Base-by-base conservation (phyloP, 2,797 vertebrate genomes). In the Manis crassicaudata region DNA sequence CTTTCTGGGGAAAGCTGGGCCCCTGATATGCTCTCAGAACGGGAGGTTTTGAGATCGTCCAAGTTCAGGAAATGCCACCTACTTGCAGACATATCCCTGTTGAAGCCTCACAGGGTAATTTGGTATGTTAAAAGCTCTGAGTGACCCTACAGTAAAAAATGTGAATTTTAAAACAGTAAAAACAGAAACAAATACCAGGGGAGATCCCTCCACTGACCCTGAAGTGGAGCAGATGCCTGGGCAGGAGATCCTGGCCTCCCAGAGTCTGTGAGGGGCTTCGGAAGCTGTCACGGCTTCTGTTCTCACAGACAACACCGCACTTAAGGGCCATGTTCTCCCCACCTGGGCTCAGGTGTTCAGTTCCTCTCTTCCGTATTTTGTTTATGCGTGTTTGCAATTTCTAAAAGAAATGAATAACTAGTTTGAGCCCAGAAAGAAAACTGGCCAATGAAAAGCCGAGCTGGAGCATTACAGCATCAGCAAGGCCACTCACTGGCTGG, bases 401-500 rank as follows among this genome's bases (percentile, higher is more conserved):
- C 65, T 18, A 58, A 62, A 37, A 32, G 63, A 18, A 21, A 16
- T 1, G 40, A 92, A 70, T 43, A 75, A 65, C 77, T 23, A 90
- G 67, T 75, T 85, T 82, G 58, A 58, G 67, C 85, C 50, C 70
- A 29, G 12, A 68, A 80, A 81, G 72, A 56, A 54, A 50, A 7
- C 62, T 43, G 67, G 50, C 97, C 97, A 98, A 97, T 97, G 95
- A 88, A 35, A 63, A 0, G 86, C 46, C 32, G 20, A 11, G 79
- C 70, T 75, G 95, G 73, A 76, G 93, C 93, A 96, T 97, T 89
- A 97, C 93, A 46, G 81, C 96, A 97, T 97, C 92, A 35, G 85
- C 8, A 32, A 65, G 92, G 88, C 25, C 43, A 43, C 62, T 86
- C 90, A 87, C 97, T 97, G 96, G 81, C 81, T 93, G 80, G 46